Evolutionary conservation across 2,113 vertebrate species (phyloP).

Genomic region (Solea senegalensis): DNA sequence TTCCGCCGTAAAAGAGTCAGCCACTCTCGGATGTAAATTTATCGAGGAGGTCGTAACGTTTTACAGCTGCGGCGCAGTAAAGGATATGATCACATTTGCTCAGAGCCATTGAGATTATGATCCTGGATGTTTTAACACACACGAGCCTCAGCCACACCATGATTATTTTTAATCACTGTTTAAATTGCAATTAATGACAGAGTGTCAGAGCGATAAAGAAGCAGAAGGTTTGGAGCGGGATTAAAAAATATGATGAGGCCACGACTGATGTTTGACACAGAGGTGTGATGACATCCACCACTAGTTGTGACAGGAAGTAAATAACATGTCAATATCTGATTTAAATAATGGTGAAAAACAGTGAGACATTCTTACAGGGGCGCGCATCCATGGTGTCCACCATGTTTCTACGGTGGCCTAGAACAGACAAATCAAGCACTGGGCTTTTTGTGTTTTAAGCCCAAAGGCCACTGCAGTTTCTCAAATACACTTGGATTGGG

Average conservation of each 20-base stretch:
- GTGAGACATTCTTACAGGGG: too few relatives aligned
- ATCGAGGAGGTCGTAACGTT: slow-evolving; percentile 57
- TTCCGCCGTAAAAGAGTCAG: slow-evolving; percentile 54
- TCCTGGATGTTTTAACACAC: slow-evolving; percentile 25
- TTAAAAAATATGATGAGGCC: not conserved
- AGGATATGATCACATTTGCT: slow-evolving; percentile 56
- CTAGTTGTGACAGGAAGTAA: too few relatives aligned
- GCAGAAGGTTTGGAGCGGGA: slow-evolving; percentile 32
- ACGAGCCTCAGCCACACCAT: slow-evolving; percentile 32
- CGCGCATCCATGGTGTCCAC: too few relatives aligned
- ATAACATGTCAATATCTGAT: too few relatives aligned
- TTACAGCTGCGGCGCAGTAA: slow-evolving; percentile 48
- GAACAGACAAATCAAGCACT: too few relatives aligned
- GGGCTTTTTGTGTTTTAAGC: too few relatives aligned
- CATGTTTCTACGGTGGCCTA: too few relatives aligned
- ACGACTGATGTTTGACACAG: not conserved
- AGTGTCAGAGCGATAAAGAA: slow-evolving; percentile 23
- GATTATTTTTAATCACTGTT: slow-evolving; percentile 50
- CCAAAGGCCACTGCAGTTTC: too few relatives aligned
- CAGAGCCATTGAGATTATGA: slow-evolving; percentile 51
- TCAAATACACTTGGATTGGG: too few relatives aligned
- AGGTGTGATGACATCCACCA: too few relatives aligned
- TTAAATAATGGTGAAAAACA: too few relatives aligned
- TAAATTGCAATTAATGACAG: slow-evolving; percentile 37
- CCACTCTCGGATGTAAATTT: slow-evolving; percentile 49